phyloP scores from a whole-genome alignment of 2,888 invertebrate species.

The Ferdinandea cuprea region DNA sequence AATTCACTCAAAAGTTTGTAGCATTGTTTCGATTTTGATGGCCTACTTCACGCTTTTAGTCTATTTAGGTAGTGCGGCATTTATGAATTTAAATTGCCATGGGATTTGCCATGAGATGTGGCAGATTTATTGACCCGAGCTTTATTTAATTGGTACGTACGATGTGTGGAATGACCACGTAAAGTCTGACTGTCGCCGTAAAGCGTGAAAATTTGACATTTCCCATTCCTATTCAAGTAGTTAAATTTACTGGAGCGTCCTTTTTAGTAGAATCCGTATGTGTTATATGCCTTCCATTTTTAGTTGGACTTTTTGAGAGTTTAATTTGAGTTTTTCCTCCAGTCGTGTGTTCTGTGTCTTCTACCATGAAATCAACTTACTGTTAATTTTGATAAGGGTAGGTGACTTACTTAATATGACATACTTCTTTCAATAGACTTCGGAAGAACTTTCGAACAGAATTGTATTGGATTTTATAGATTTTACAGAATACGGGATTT shows the following conservation, averaged over 20 bases:
- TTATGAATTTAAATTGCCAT: constrained; percentile 2
- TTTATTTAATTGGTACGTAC: constrained; percentile 5
- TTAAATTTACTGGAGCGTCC: not conserved
- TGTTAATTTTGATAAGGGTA: not conserved
- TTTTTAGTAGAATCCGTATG: too few species aligned
- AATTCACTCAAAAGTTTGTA: too few species aligned
- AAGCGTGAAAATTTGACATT: constrained; percentile 1
- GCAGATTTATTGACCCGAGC: constrained; percentile 29
- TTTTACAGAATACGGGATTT: too few species aligned
- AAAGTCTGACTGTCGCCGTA: constrained; percentile 14
- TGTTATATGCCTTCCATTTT: too few species aligned
- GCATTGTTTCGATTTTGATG: too few species aligned
- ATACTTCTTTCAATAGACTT: not conserved
- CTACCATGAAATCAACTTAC: constrained; percentile 7
- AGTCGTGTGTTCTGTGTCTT: too few species aligned
- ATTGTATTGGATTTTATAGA: too few species aligned
- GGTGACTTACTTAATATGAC: not conserved
- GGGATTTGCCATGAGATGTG: constrained; percentile 32
- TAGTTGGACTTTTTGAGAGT: too few species aligned
- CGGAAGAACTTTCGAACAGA: not conserved
- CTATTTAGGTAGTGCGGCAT: not conserved
- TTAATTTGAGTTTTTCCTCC: too few species aligned
- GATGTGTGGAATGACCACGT: not conserved
- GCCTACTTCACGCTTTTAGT: too few species aligned
- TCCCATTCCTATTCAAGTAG: not conserved